A percentile compares a stretch with the other conserved stretches of the same genome.
These are phyloP conservation scores for Amiota minor DNA, from an alignment of 2,888 invertebrate genomes.

Conservation along the genomic window DNA sequence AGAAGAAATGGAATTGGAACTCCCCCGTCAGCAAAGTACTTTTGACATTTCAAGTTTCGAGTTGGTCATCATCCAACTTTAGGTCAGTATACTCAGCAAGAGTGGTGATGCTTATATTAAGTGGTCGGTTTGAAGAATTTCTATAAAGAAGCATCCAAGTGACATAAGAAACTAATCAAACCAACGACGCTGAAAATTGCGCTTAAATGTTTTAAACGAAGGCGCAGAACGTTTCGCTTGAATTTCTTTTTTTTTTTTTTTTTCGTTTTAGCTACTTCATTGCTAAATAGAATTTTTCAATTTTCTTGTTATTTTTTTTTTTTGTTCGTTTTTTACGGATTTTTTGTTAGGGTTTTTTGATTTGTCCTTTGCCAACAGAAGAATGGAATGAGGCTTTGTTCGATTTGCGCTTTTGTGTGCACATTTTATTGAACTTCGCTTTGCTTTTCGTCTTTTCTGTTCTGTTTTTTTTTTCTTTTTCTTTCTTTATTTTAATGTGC, in stretches of 20 bases:
- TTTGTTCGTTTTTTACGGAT: slow-evolving; percentile 32
- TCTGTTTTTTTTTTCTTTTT: background rate
- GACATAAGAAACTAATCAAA: too few species aligned
- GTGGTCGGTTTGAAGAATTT: too few species aligned
- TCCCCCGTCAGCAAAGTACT: background rate
- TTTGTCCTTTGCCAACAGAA: slow-evolving; percentile 28
- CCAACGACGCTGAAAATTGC: too few species aligned
- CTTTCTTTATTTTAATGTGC: slow-evolving; percentile 53
- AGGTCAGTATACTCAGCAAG: too few species aligned
- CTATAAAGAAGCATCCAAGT: too few species aligned
- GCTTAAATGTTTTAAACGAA: too few species aligned
- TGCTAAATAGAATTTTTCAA: slow-evolving; percentile 61
- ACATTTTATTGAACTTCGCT: slow-evolving; percentile 43
- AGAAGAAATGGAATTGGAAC: slow-evolving; percentile 37
- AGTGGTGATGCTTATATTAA: too few species aligned
- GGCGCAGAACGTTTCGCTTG: too few species aligned
- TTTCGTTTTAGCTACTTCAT: slow-evolving; percentile 50
- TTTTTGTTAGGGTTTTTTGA: slow-evolving; percentile 9
- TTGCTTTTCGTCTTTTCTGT: slow-evolving; percentile 40
- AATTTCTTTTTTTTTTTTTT: slow-evolving; percentile 19
- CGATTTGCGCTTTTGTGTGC: slow-evolving; percentile 47
- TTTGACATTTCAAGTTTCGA: slow-evolving; percentile 23
- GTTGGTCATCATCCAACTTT: background rate
- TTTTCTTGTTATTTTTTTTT: slow-evolving; percentile 49
- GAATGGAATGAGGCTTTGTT: too few species aligned